A percentile compares a stretch with the other conserved stretches of the same genome.
Evolutionary conservation across 2,888 invertebrate genomes (phyloP).

Genomic region (Smittia aterrima): DNA sequence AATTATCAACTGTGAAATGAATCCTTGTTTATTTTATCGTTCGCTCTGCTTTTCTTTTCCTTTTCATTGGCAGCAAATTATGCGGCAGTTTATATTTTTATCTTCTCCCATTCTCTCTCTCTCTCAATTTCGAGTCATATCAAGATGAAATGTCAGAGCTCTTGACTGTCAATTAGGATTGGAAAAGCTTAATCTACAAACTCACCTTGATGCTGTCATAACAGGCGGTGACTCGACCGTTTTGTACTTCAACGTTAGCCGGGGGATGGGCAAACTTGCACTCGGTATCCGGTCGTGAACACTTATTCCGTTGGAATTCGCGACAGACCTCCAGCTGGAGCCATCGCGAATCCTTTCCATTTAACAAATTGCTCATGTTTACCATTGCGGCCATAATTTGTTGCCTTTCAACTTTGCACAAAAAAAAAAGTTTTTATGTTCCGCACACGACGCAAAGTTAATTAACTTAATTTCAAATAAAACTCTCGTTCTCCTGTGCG

Average conservation of each 20-base stretch:
- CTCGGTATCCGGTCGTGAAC: conserved; percentile 97
- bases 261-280: conserved; percentile 99
- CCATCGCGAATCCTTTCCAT: conserved; percentile 99
- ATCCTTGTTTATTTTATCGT: conserved; percentile 27
- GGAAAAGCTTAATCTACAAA: not conserved
- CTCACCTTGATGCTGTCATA: conserved; percentile 99
- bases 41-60: not conserved
- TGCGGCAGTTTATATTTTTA: conserved; percentile 21
- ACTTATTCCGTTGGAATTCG: conserved; percentile 99
- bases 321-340: conserved; percentile 98
- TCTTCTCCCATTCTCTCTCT: too few species aligned
- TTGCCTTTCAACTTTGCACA: not conserved
- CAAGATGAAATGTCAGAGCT: not conserved
- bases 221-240: conserved; percentile 99
- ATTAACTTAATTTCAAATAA: not conserved
- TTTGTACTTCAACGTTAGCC: conserved; percentile 99
- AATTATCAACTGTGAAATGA: conserved; percentile 41
- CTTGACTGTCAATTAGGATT: not conserved
- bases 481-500: not conserved
- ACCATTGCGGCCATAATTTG: conserved; percentile 77
- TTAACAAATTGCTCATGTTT: conserved; percentile 94
- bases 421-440: not conserved
- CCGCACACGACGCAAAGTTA: conserved; percentile 12
- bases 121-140: not conserved
- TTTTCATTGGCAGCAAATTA: conserved; percentile 14